phyloP scores from a whole-genome alignment of 1,140 invertebrate genomes.

The Aplysia californica region DNA sequence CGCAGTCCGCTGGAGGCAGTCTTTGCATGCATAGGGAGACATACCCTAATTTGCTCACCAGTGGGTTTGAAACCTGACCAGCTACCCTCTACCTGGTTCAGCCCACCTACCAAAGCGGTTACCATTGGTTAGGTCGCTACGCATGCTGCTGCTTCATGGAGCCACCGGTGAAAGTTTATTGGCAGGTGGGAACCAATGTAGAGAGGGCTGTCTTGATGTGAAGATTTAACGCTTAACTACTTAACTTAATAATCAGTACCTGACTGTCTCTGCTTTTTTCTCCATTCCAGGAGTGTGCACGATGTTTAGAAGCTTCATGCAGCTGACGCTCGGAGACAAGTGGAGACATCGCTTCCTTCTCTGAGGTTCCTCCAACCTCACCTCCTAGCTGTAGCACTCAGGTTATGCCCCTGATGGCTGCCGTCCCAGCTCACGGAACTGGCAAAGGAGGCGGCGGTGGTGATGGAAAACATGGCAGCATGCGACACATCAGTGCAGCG shows the following conservation, averaged over 20 bases:
- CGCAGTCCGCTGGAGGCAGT: no score
- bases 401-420: conserved; percentile 20
- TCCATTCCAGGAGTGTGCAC: neutral
- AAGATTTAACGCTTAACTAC: neutral
- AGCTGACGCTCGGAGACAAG: conserved; percentile 12
- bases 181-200: no score
- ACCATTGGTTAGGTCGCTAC: no score
- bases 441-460: neutral
- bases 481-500: neutral
- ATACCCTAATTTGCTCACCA: no score
- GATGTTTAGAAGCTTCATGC: neutral
- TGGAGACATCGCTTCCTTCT: neutral
- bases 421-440: neutral
- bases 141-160: no score
- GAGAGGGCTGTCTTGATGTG: neutral
- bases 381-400: neutral
- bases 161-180: neutral
- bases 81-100: no score
- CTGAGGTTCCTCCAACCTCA: neutral
- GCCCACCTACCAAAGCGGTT: no score
- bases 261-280: neutral
- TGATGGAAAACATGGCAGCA: neutral
- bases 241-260: neutral
- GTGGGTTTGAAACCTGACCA: no score
- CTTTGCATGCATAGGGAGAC: no score